Evolutionary conservation across 2,797 vertebrate genomes (phyloP).

Genomic region (Florisuga fusca): DNA sequence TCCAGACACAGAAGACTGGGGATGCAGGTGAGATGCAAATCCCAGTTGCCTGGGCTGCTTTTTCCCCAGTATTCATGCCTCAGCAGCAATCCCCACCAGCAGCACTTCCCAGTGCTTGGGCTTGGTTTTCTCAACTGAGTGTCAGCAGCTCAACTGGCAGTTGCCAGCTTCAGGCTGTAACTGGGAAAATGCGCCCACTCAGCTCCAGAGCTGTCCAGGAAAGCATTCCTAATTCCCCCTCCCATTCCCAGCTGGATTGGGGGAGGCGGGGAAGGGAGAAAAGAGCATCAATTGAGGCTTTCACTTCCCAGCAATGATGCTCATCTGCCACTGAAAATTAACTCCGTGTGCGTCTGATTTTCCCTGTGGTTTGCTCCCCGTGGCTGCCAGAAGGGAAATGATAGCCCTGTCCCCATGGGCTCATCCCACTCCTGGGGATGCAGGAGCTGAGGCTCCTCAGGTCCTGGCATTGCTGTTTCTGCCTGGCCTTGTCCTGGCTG

Average conservation of each 20-base stretch:
- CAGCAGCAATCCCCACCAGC: neutral
- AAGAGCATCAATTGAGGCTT: conserved; percentile 72
- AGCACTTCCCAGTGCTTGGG: neutral
- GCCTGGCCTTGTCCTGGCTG: neutral
- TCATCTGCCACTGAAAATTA: conserved; percentile 59
- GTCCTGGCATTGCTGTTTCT: neutral
- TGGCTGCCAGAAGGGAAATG: conserved; percentile 58
- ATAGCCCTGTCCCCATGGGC: neutral
- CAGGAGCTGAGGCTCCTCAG: neutral
- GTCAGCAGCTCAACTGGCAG: conserved; percentile 40
- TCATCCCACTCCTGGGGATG: neutral
- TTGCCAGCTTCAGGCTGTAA: conserved; percentile 48
- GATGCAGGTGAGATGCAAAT: conserved; percentile 30
- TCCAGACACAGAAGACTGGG: neutral
- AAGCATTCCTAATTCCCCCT: conserved; percentile 66
- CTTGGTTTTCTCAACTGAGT: conserved; percentile 13
- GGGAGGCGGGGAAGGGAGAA: conserved; percentile 37
- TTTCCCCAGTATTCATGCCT: neutral
- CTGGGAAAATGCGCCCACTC: conserved; percentile 70
- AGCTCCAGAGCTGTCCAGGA: conserved; percentile 35
- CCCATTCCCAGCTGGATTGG: conserved; percentile 68
- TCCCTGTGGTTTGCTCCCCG: conserved; percentile 21
- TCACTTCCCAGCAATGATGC: conserved; percentile 64
- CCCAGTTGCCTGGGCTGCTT: neutral
- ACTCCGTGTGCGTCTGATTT: conserved; percentile 31